These are phyloP conservation scores for Neolamprologus fasciatus DNA, from an alignment of 2,113 vertebrate genomes.

Conservation along the genomic window DNA sequence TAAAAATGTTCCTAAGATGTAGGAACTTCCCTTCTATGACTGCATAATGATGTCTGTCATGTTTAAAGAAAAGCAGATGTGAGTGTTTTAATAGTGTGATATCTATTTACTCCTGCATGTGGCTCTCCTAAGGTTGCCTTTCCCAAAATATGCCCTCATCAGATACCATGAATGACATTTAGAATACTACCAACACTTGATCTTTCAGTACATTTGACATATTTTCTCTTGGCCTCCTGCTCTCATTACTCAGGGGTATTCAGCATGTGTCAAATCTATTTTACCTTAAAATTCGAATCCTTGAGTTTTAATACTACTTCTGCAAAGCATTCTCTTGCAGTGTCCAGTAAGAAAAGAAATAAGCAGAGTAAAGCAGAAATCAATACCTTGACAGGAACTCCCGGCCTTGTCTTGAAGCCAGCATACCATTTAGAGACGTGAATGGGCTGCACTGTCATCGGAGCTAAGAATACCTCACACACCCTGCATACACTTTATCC, in stretches of 20 bases:
- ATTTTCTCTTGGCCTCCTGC: background rate
- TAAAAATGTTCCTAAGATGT: background rate
- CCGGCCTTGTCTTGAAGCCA: constrained; percentile 30
- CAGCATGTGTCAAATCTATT: background rate
- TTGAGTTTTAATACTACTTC: background rate
- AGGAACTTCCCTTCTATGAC: background rate
- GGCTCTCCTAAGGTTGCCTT: background rate
- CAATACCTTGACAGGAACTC: background rate
- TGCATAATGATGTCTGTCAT: background rate
- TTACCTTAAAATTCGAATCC: background rate
- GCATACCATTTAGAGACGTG: constrained; percentile 44
- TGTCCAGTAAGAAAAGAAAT: background rate
- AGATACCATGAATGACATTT: constrained; percentile 42
- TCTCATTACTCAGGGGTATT: background rate
- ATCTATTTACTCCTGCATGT: background rate
- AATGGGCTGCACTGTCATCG: constrained; percentile 48
- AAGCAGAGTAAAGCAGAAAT: constrained; percentile 17
- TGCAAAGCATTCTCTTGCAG: background rate
- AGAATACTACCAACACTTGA: background rate
- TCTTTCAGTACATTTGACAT: background rate
- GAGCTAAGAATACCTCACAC: constrained; percentile 64
- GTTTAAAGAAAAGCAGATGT: background rate
- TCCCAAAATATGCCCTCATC: constrained; percentile 17
- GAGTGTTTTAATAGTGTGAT: background rate
- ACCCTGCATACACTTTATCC: constrained; percentile 37